These are phyloP conservation scores for Laspeyria flexula DNA, from an alignment of 2,888 invertebrate species.

Conservation along the genomic window DNA sequence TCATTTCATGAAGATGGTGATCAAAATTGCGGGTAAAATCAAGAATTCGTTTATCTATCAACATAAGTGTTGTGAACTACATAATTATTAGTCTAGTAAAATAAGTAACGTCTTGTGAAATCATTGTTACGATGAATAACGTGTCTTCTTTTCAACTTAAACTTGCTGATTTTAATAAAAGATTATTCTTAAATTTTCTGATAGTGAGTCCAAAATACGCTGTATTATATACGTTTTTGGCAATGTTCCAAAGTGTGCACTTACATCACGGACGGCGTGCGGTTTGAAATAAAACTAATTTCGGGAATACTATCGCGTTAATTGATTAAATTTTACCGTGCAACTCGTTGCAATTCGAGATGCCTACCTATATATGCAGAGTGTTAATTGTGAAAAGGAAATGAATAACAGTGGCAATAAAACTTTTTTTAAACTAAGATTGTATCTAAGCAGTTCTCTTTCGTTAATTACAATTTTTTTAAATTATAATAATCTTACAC, in stretches of 20 bases:
- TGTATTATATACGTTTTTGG: constrained; percentile 8
- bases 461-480: too few species aligned
- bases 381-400: constrained; percentile 1
- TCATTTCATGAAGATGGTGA: too few species aligned
- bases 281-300: constrained; percentile 16
- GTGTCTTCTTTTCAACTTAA: too few species aligned
- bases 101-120: too few species aligned
- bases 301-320: constrained; percentile 8
- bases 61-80: too few species aligned
- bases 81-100: too few species aligned
- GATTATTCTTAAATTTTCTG: neutral
- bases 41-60: too few species aligned
- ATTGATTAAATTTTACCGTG: constrained; percentile 13
- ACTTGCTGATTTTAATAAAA: constrained; percentile 1
- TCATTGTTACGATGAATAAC: too few species aligned
- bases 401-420: neutral
- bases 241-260: constrained; percentile 7
- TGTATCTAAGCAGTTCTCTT: too few species aligned
- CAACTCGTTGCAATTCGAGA: neutral
- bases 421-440: too few species aligned
- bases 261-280: neutral
- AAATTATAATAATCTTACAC: too few species aligned
- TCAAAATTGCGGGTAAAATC: too few species aligned
- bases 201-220: neutral
- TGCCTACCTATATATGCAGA: neutral